These are phyloP conservation scores for Muraenolepis orangiensis DNA, from an alignment of 2,797 vertebrate genomes.

Conservation along the genomic window DNA sequence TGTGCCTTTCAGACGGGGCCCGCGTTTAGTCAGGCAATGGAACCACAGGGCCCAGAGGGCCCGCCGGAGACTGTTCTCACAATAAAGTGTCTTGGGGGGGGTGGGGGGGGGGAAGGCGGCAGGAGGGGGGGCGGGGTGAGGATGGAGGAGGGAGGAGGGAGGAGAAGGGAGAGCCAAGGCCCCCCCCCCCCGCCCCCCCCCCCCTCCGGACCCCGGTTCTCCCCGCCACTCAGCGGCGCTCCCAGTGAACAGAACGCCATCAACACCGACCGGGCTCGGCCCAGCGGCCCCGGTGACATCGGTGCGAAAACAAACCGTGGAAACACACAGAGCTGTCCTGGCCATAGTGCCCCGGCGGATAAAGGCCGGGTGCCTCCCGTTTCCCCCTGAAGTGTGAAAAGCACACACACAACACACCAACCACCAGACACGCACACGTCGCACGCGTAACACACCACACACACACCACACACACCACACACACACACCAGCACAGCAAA, in stretches of 20 bases:
- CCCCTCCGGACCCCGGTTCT: constrained; percentile 22
- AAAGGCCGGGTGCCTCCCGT: constrained; percentile 78
- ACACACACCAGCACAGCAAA: not conserved
- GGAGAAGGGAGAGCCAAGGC: no score
- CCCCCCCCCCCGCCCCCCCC: not conserved
- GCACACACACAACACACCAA: constrained; percentile 51
- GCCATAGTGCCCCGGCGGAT: constrained; percentile 76
- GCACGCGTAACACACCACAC: constrained; percentile 19
- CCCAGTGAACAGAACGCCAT: constrained; percentile 69
- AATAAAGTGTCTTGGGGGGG: constrained; percentile 85
- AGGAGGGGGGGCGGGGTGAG: no score
- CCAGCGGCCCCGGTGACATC: constrained; percentile 87
- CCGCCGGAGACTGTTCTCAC: constrained; percentile 94
- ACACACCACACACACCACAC: constrained; percentile 2
- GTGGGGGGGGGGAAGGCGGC: constrained; percentile 41
- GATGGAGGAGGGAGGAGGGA: no score
- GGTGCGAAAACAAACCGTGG: constrained; percentile 92
- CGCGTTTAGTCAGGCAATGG: constrained; percentile 86
- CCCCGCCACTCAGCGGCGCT: constrained; percentile 62
- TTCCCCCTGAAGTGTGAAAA: constrained; percentile 76
- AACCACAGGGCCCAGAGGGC: constrained; percentile 84
- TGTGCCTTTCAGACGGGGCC: constrained; percentile 85
- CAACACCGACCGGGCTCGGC: constrained; percentile 60
- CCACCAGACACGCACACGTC: constrained; percentile 44
- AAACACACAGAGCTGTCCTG: constrained; percentile 82